Conservation (phyloP, 2,888 invertebrate genomes). For the Thecocarcelia acutangulata region DNA sequence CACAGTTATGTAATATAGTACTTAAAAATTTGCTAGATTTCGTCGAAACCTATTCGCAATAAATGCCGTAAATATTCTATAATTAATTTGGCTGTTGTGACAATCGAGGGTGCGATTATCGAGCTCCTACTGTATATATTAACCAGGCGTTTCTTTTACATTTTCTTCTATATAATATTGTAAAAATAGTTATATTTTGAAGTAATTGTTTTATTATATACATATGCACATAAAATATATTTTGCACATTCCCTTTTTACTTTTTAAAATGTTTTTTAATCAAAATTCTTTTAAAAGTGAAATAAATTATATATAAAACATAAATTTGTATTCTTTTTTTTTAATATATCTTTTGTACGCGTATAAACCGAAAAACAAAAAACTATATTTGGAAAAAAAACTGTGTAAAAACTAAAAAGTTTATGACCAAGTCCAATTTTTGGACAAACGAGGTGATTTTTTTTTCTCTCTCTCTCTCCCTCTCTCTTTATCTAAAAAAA, state of each 20-base stretch:
- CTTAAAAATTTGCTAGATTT: no score
- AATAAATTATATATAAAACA: constrained; percentile 38
- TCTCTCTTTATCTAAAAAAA: constrained; percentile 24
- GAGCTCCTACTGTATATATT: no score
- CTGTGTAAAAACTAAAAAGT: constrained; percentile 74
- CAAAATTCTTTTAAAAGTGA: constrained; percentile 32
- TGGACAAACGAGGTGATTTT: constrained; percentile 82
- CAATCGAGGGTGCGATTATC: no score
- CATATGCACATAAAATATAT: constrained; percentile 41
- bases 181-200: no score
- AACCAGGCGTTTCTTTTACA: no score
- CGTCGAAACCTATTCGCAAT: no score
- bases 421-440: constrained; percentile 81
- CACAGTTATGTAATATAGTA: no score
- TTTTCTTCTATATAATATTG: no score
- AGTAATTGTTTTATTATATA: not conserved
- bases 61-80: no score
- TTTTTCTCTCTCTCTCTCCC: constrained; percentile 32
- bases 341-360: constrained; percentile 73
- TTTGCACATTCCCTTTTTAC: constrained; percentile 39
- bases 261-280: constrained; percentile 32
- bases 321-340: constrained; percentile 62
- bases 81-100: no score
- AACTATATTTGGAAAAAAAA: constrained; percentile 75
- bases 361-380: constrained; percentile 71